Evolutionary conservation across 2,797 vertebrate genomes (phyloP).

Genomic region (Telmatherina bonti): DNA sequence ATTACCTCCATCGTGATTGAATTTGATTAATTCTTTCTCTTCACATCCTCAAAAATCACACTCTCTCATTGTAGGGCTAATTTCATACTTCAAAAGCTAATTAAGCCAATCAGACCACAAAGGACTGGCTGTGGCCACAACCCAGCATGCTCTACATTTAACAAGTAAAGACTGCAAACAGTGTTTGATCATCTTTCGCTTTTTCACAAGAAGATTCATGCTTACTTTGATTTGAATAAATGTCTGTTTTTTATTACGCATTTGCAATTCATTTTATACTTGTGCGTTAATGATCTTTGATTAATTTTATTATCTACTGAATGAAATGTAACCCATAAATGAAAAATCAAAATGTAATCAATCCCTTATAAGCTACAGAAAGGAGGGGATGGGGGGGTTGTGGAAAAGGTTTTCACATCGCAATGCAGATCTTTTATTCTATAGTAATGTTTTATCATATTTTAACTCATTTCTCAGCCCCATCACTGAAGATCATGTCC

Average conservation of each 20-base stretch:
- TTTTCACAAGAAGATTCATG: slow-evolving; percentile 19
- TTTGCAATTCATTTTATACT: background rate
- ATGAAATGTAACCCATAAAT: background rate
- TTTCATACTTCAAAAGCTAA: slow-evolving; percentile 79
- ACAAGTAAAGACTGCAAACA: slow-evolving; percentile 37
- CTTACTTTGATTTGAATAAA: background rate
- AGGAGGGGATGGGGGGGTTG: too few relatives aligned
- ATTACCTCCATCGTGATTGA: slow-evolving; percentile 69
- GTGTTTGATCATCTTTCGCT: slow-evolving; percentile 49
- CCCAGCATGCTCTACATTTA: slow-evolving; percentile 58
- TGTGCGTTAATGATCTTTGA: too few relatives aligned
- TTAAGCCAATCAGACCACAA: slow-evolving; percentile 79
- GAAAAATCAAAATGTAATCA: background rate
- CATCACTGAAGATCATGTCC: too few relatives aligned
- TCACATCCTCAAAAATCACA: slow-evolving; percentile 62
- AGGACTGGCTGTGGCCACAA: slow-evolving; percentile 61
- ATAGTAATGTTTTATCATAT: too few relatives aligned
- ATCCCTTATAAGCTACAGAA: background rate
- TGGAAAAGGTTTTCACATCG: too few relatives aligned
- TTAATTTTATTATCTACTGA: background rate
- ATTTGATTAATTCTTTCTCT: slow-evolving; percentile 74
- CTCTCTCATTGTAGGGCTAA: slow-evolving; percentile 70
- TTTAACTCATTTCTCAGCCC: too few relatives aligned
- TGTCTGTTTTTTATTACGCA: background rate
- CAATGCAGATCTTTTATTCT: too few relatives aligned